phyloP scores from a whole-genome alignment of 2,113 vertebrate species.

The Channa maculata region DNA sequence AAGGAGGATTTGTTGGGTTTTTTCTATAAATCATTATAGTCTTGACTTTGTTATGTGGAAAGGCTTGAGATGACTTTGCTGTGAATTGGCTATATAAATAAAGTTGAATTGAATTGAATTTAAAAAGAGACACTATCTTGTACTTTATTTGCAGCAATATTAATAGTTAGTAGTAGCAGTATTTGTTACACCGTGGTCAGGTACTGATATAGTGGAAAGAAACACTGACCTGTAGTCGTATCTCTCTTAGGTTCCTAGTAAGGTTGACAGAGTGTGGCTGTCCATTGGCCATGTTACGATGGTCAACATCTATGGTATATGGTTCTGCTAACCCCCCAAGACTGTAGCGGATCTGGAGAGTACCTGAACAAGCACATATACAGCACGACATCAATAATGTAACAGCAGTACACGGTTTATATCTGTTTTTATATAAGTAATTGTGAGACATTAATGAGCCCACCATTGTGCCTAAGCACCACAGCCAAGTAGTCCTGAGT shows the following conservation, averaged over 20 bases:
- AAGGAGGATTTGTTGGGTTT: too few species aligned
- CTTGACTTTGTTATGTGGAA: too few species aligned
- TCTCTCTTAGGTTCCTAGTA: constrained; percentile 82
- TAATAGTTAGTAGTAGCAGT: background rate
- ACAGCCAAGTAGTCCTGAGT: constrained; percentile 93
- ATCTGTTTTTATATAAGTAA: background rate
- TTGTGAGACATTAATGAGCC: constrained; percentile 39
- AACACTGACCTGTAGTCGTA: constrained; percentile 80
- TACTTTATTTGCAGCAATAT: background rate
- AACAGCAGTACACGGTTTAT: background rate
- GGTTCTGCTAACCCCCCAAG: constrained; percentile 91
- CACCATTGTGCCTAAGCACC: constrained; percentile 90
- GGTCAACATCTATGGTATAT: constrained; percentile 88
- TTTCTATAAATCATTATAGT: too few species aligned
- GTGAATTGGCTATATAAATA: too few species aligned
- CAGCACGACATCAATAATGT: background rate
- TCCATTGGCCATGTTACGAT: constrained; percentile 94
- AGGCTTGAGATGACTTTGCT: too few species aligned
- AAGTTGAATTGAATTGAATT: too few species aligned
- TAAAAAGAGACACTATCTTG: background rate
- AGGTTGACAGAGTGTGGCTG: constrained; percentile 95
- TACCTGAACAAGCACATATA: constrained; percentile 80
- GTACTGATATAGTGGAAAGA: background rate
- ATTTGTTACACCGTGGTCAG: background rate
- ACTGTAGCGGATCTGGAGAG: constrained; percentile 92